Evolutionary conservation across 2,888 invertebrate genomes (phyloP), one percentile per base, ranked within the genome.

Genomic region (Ophioninae sp.): DNA sequence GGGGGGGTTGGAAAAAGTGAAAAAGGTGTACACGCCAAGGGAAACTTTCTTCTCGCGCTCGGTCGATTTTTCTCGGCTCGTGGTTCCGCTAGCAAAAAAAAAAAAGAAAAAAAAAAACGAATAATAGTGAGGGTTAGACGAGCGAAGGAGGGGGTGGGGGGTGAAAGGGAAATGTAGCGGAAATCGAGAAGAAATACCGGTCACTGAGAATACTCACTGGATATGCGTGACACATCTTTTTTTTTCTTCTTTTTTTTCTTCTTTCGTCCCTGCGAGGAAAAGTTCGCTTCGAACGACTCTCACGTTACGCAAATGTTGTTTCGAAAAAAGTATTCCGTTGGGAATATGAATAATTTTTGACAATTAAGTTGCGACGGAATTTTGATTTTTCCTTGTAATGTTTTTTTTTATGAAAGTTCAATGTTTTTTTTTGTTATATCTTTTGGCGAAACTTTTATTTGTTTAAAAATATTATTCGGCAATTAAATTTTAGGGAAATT

Each of bases 11-110:
- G n/a, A 56, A 79, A 69, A 69, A 83, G 73, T 74, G 73, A 41
- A 56, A 64, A 65, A 68, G 73, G 68, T 64, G 65, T 37, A 13
- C n/a, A 23, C 57, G 74, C 39, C 39, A 39, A 30, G n/a, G 20
- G 20, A 82, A 76, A 73, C 73, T 68, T 62, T 83, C 77, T 77
- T 77, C 80, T 69, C 76, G 44, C 77, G 83, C 64, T 77, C 44
- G 69, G 73, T 62, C 80, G 68, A 83, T 83, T 83, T 83, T 77
- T 83, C 76, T 76, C 73, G 68, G 57, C 67, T 80, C 80, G 76
- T 80, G 61, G 83, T 79, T 76, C 76, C 72, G 76, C 83, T 80
- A 77, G 68, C 59, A 56, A 50, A 13, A 50, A 41, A 44, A 30
- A 23, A 64, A 13, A 13, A 44, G n/a, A 79, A 65, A 75, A 44